Evolutionary conservation across 2,888 invertebrate genomes (phyloP).

Genomic region (Nebria brevicollis): DNA sequence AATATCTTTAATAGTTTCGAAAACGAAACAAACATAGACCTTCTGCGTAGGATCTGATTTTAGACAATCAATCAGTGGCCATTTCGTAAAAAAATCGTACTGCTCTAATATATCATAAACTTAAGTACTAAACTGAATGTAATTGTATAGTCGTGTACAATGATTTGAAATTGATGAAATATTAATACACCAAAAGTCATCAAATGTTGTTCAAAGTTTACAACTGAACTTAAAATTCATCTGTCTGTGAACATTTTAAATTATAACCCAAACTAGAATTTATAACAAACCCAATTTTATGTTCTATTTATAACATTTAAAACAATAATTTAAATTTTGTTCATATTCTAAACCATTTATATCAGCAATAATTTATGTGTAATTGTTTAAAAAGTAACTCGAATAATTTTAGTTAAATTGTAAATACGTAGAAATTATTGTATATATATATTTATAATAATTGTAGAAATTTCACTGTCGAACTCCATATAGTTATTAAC

Average conservation of each 20-base stretch:
- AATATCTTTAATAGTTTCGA: no score
- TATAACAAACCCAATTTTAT: no score
- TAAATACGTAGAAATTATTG: slow-evolving; percentile 7
- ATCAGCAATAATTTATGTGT: background rate
- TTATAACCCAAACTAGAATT: no score
- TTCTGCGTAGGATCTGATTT: background rate
- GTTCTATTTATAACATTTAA: no score
- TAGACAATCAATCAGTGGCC: background rate
- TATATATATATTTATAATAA: slow-evolving; percentile 11
- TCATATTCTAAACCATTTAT: background rate
- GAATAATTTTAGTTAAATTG: background rate
- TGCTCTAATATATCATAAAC: background rate
- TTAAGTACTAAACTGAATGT: background rate
- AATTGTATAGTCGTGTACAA: background rate
- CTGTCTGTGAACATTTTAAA: no score
- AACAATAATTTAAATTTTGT: no score
- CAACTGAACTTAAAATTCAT: no score
- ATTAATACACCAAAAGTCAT: background rate
- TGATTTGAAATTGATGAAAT: background rate
- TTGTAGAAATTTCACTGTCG: slow-evolving; percentile 4
- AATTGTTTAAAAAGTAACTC: background rate
- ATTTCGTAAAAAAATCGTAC: background rate
- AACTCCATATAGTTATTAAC: slow-evolving; percentile 7
- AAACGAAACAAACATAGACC: no score
- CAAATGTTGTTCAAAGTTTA: no score